Base-by-base conservation (phyloP, 2,888 invertebrate genomes). In the Tineola bisselliella region DNA sequence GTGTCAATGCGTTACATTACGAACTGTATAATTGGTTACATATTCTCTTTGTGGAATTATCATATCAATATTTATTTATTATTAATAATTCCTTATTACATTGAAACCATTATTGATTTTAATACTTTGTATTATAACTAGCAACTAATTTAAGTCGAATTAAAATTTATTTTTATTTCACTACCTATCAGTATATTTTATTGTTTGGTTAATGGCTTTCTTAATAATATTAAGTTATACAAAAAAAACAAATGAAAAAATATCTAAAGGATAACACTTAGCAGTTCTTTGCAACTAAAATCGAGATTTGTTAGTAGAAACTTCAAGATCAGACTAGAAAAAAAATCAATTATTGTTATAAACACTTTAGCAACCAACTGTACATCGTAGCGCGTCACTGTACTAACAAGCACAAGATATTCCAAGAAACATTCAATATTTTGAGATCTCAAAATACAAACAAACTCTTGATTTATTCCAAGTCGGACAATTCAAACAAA, bases 361-460 rank as follows among this genome's bases (percentile, higher is more conserved):
- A 25, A 13, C 43, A 17, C 52, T 17, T n/a, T 52, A 44, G 52
- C 13, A 13, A 12, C 31, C 25, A 57, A 57, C 44, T 57, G 57
- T 61, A 56, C 57, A 43, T 19, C 13, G 12, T 58, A 43, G 18
- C 62, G 61, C 15, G 60, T 58, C 65, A 65, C 66, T 64, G 76
- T 75, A 74, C 71, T 76, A 43, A 48, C 60, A 44, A 33, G 18
- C 17, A 70, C 74, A 70, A 70, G 67, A 64, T 67, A 66, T 81
- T 82, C 83, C 69, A 62, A 79, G 83, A 84, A 84, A 69, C 66
- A 63, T 70, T 70, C 70, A 77, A 77, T 74, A 77, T 76, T 77
- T 77, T 72, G 69, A 74, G 70, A 72, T 75, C 73, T 74, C 75
- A 75, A 80, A 81, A 83, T 79, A 81, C 77, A 76, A 79, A 81